Evolutionary conservation across 2,888 invertebrate genomes (phyloP).

Genomic region (Panopea generosa): DNA sequence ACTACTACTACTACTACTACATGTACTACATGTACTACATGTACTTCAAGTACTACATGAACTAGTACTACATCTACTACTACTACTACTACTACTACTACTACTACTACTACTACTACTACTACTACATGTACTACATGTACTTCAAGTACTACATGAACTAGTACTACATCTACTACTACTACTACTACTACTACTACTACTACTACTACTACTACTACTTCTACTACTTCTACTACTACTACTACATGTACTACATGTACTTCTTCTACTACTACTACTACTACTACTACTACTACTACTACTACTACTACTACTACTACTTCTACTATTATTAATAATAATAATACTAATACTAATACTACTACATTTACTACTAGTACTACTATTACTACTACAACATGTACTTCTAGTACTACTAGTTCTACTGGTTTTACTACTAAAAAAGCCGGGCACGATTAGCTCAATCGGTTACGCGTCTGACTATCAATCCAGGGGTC

Average conservation of each 20-base stretch:
- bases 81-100: not conserved
- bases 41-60: not conserved
- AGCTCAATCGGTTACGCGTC: too few species aligned
- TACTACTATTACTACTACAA: not conserved
- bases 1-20: slow-evolving; percentile 26
- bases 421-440: too few species aligned
- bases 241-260: not conserved
- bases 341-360: too few species aligned
- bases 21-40: slow-evolving; percentile 1
- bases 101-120: not conserved
- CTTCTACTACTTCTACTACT: slow-evolving; percentile 1
- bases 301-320: slow-evolving; percentile 44
- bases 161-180: not conserved
- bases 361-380: too few species aligned
- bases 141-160: not conserved
- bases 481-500: too few species aligned
- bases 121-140: not conserved
- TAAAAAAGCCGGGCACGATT: too few species aligned
- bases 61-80: not conserved
- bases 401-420: too few species aligned
- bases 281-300: slow-evolving; percentile 48
- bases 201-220: slow-evolving; percentile 1
- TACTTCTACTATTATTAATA: slow-evolving; percentile 34
- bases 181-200: not conserved
- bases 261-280: slow-evolving; percentile 29